Percentiles rank a stretch among this genome's conserved stretches.
These are phyloP conservation scores for Doryteuthis pealeii DNA, from an alignment of 1,140 invertebrate genomes.

Conservation along the genomic window DNA sequence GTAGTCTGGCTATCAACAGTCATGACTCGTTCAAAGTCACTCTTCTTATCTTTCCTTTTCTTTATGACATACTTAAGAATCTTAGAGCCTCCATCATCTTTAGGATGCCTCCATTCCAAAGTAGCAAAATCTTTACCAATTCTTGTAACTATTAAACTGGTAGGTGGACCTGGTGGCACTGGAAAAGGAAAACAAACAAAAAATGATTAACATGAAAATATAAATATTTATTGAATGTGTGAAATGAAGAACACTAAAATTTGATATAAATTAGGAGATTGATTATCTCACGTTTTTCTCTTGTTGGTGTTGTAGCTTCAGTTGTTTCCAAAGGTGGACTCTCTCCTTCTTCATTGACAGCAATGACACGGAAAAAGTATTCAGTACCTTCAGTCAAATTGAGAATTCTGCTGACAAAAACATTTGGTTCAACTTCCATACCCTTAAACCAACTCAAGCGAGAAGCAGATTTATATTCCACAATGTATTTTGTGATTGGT, in stretches of 20 bases:
- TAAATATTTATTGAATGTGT: no score
- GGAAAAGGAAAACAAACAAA: neutral
- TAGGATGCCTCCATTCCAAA: slow-evolving; percentile 87
- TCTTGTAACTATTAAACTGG: slow-evolving; percentile 87
- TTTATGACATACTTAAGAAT: slow-evolving; percentile 67
- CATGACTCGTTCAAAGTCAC: slow-evolving; percentile 48
- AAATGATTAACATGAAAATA: no score
- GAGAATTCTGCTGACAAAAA: slow-evolving; percentile 13
- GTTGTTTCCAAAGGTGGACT: slow-evolving; percentile 61
- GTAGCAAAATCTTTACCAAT: slow-evolving; percentile 93
- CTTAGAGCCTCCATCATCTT: slow-evolving; percentile 88
- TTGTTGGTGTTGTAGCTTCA: neutral
- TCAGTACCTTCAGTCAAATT: slow-evolving; percentile 70
- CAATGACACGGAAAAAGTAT: slow-evolving; percentile 91
- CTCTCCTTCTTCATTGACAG: slow-evolving; percentile 90
- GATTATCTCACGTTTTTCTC: slow-evolving; percentile 74
- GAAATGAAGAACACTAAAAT: no score
- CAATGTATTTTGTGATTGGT: slow-evolving; percentile 78
- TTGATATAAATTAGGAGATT: no score
- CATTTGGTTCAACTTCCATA: neutral
- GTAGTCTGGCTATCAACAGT: slow-evolving; percentile 35
- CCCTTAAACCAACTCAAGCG: slow-evolving; percentile 57
- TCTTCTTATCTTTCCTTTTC: slow-evolving; percentile 34
- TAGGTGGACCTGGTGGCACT: slow-evolving; percentile 81
- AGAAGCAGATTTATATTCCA: slow-evolving; percentile 85